Conservation (phyloP, 1,140 invertebrate species). For the honey bee (Apis mellifera) region Amel_HAv3.1 CM009937.2:11854001-11854500, state of each 20-base stretch:
- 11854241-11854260: constrained; percentile 70
- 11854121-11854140: neutral
- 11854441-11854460: too few relatives aligned
- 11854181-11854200: constrained; percentile 49
- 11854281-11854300: constrained; percentile 70
- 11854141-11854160: constrained; percentile 65
- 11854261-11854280: constrained; percentile 64
- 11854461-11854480: constrained; percentile 38
- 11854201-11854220: constrained; percentile 69
- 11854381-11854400: constrained; percentile 41
- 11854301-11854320: constrained; percentile 68
- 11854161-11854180: constrained; percentile 24
- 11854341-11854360: constrained; percentile 66
- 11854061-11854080: neutral
- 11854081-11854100: constrained; percentile 13
- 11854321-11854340: constrained; percentile 65
- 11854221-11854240: constrained; percentile 74
- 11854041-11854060: neutral
- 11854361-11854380: constrained; percentile 62
- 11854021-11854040: constrained; percentile 3
- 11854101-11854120: constrained; percentile 29
- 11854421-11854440: too few relatives aligned
- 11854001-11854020: too few relatives aligned
- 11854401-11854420: neutral
- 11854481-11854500: constrained; percentile 54